These are phyloP conservation scores for Cephus spinipes DNA, from an alignment of 2,888 invertebrate genomes.

Conservation along the genomic window DNA sequence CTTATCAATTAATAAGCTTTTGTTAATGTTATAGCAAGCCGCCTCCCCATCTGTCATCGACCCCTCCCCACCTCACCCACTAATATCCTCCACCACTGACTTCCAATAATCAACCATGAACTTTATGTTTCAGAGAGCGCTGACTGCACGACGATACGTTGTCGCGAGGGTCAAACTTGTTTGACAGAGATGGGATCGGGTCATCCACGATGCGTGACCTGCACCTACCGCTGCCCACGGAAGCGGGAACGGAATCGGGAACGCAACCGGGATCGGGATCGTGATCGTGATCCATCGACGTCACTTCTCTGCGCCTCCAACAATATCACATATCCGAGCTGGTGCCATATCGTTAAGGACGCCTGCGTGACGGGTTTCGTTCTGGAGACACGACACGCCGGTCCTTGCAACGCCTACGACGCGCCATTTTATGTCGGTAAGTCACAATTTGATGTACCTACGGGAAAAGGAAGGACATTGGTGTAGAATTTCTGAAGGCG, in stretches of 20 bases:
- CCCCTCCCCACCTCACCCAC: too few species aligned
- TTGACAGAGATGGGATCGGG: conserved; percentile 74
- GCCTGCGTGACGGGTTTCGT: conserved; percentile 80
- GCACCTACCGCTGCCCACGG: conserved; percentile 73
- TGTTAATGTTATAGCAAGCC: too few species aligned
- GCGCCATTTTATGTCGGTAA: conserved; percentile 42
- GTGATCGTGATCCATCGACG: conserved; percentile 52
- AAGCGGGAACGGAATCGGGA: conserved; percentile 57
- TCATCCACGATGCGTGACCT: conserved; percentile 79
- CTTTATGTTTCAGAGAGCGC: conserved; percentile 71
- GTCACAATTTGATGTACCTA: conserved; percentile 14
- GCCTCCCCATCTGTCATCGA: too few species aligned
- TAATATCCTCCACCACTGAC: too few species aligned
- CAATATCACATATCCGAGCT: conserved; percentile 79
- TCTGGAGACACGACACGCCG: conserved; percentile 77
- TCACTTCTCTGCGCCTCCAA: conserved; percentile 76
- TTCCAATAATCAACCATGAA: background rate
- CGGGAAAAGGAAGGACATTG: too few species aligned
- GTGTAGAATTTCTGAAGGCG: too few species aligned
- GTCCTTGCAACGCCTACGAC: conserved; percentile 69
- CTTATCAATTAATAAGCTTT: too few species aligned
- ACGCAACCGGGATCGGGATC: conserved; percentile 53
- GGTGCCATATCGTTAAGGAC: conserved; percentile 84
- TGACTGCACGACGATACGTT: conserved; percentile 76
- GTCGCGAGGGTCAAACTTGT: conserved; percentile 77